Evolutionary conservation across 2,888 invertebrate genomes (phyloP).

Genomic region (Miltochrista miniata): DNA sequence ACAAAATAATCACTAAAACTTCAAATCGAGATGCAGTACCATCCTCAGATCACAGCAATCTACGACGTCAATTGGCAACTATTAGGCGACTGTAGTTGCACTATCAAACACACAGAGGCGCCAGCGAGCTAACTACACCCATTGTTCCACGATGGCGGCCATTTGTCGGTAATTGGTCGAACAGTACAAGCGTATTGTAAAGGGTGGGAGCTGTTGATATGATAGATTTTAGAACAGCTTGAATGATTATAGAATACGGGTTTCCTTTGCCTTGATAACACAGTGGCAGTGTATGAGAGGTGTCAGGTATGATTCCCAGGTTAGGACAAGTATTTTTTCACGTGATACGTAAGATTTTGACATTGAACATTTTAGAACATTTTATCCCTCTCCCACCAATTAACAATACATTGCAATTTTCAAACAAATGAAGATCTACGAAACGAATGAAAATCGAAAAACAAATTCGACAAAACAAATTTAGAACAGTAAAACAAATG

Average conservation of each 20-base stretch:
- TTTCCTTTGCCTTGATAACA: background rate
- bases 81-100: background rate
- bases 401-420: no score
- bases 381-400: no score
- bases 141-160: conserved; percentile 1
- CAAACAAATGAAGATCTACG: no score
- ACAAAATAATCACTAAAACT: no score
- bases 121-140: background rate
- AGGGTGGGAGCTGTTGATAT: background rate
- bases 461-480: no score
- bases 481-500: no score
- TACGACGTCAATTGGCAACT: background rate
- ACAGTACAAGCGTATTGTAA: background rate
- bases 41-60: background rate
- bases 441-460: no score
- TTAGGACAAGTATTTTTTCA: no score
- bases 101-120: background rate
- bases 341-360: no score
- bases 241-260: background rate
- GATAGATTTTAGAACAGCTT: background rate
- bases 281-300: background rate
- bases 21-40: background rate
- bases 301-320: no score
- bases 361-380: no score
- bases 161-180: conserved; percentile 5